These are phyloP conservation scores for Petrolisthes cinctipes DNA, from an alignment of 2,888 invertebrate species.

Conservation along the genomic window DNA sequence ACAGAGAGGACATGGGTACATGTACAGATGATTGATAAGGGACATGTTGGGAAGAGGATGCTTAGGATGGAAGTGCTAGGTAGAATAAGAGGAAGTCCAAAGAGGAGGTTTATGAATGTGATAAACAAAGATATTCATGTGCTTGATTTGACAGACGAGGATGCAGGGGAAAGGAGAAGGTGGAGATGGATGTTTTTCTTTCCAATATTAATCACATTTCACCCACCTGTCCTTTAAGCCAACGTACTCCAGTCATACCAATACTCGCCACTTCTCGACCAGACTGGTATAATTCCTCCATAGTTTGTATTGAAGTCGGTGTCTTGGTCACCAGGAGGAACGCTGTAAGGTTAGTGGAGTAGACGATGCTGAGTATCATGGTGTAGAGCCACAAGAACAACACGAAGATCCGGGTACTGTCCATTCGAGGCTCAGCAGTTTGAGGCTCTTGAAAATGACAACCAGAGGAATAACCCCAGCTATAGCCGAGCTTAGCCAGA, in stretches of 20 bases:
- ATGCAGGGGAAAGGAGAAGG: no score
- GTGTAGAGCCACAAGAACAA: constrained; percentile 49
- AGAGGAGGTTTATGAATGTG: no score
- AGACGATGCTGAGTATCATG: constrained; percentile 58
- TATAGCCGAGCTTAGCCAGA: constrained; percentile 3
- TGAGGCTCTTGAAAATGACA: constrained; percentile 4
- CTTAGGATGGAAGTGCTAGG: no score
- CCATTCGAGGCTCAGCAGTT: neutral
- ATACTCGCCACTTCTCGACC: constrained; percentile 40
- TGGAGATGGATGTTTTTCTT: no score
- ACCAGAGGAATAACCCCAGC: constrained; percentile 26
- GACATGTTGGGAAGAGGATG: no score
- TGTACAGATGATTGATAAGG: no score
- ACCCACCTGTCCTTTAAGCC: no score
- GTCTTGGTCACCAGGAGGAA: constrained; percentile 59
- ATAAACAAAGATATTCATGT: no score
- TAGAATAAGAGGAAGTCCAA: no score
- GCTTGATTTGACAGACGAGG: no score
- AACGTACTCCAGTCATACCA: neutral
- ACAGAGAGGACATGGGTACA: no score
- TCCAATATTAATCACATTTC: no score
- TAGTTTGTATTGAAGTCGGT: constrained; percentile 56
- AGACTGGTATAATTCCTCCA: constrained; percentile 54
- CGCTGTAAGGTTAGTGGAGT: constrained; percentile 67
- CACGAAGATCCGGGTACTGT: constrained; percentile 35